Evolutionary conservation across 2,888 invertebrate species (phyloP).

Genomic region (Ceramica pisi): DNA sequence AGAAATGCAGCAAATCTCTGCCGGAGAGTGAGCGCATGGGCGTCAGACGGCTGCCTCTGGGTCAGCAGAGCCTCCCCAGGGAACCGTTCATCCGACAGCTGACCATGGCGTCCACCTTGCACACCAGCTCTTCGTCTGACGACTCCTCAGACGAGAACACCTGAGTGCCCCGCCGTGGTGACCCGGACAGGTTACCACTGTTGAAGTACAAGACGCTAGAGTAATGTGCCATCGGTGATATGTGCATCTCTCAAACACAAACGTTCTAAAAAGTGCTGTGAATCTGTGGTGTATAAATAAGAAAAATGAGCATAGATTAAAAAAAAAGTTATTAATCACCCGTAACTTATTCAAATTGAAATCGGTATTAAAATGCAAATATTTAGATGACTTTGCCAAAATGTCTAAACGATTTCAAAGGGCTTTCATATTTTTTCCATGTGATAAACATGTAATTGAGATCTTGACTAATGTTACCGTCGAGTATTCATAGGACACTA

Average conservation of each 20-base stretch:
- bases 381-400: constrained; percentile 43
- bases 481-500: constrained; percentile 6
- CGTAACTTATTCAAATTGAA: constrained; percentile 40
- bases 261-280: constrained; percentile 79
- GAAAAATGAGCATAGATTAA: constrained; percentile 34
- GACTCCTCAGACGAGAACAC: constrained; percentile 89
- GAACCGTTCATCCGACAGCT: constrained; percentile 91
- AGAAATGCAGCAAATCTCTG: constrained; percentile 92
- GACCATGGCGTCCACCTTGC: constrained; percentile 91
- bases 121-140: constrained; percentile 92
- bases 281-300: constrained; percentile 74
- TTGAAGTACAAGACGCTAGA: constrained; percentile 86
- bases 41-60: constrained; percentile 88
- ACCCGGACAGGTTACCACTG: constrained; percentile 89
- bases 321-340: constrained; percentile 34
- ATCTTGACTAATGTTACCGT: constrained; percentile 38
- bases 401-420: constrained; percentile 14
- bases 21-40: constrained; percentile 91
- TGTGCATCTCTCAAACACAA: constrained; percentile 38
- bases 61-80: constrained; percentile 91
- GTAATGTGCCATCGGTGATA: constrained; percentile 64
- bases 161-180: constrained; percentile 89
- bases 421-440: constrained; percentile 40
- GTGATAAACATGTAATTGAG: constrained; percentile 48
- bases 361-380: constrained; percentile 36